A percentile compares a stretch with the other conserved stretches of the same genome.
These are phyloP conservation scores for Ageneiosus marmoratus DNA, from an alignment of 2,113 vertebrate genomes.

Conservation along the genomic window DNA sequence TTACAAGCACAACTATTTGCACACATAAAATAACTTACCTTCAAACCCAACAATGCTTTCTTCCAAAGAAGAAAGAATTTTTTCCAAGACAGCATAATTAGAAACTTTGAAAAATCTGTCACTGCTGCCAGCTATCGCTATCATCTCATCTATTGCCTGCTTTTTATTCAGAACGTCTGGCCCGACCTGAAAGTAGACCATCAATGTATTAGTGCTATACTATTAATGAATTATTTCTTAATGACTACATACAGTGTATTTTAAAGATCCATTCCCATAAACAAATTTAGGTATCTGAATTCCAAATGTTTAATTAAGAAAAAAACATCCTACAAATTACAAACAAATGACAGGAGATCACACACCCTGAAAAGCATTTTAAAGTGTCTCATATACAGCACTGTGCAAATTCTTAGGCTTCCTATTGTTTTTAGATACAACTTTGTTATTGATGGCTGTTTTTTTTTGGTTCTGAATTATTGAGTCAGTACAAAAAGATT, in stretches of 20 bases:
- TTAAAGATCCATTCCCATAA: not conserved
- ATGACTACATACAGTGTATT: not conserved
- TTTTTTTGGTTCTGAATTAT: too few relatives aligned
- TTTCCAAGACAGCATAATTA: conserved; percentile 69
- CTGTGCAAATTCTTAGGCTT: too few relatives aligned
- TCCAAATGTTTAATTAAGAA: not conserved
- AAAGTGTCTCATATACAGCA: too few relatives aligned
- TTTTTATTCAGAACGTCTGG: not conserved
- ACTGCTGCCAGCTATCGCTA: conserved; percentile 69
- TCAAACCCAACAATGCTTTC: conserved; percentile 59
- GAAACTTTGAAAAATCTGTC: conserved; percentile 70
- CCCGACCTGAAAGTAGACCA: conserved; percentile 70
- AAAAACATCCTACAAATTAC: too few relatives aligned
- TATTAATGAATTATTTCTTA: not conserved
- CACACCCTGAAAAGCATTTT: too few relatives aligned
- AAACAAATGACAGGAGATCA: too few relatives aligned
- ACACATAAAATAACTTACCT: conserved; percentile 34
- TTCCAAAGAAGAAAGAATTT: conserved; percentile 67
- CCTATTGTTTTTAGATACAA: too few relatives aligned
- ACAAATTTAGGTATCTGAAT: not conserved
- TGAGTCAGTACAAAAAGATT: too few relatives aligned
- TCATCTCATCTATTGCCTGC: conserved; percentile 58
- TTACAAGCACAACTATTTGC: too few relatives aligned
- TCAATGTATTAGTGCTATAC: not conserved
- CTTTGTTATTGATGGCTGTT: too few relatives aligned